Conservation (phyloP, 2,888 invertebrate genomes). For the Strigamia transsilvanica region DNA sequence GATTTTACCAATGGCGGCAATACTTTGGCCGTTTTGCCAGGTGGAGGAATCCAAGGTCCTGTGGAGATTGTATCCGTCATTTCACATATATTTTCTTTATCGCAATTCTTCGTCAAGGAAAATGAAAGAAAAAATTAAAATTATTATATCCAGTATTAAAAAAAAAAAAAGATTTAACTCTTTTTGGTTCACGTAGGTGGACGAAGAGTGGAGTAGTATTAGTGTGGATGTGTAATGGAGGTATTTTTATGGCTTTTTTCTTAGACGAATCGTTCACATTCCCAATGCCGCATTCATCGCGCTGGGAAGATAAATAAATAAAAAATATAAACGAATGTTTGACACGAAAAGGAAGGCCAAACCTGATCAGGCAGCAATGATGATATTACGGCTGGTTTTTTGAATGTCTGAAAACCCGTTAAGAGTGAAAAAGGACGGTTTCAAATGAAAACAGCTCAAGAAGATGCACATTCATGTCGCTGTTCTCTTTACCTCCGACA, state of each 20-base stretch:
- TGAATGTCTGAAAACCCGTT: neutral
- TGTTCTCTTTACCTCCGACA: constrained; percentile 35
- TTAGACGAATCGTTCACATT: neutral
- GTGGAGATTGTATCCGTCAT: neutral
- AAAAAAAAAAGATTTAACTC: neutral
- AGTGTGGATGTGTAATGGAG: constrained; percentile 50
- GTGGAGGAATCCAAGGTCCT: constrained; percentile 38
- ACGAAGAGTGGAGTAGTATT: constrained; percentile 1
- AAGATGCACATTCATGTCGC: constrained; percentile 3
- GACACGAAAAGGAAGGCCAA: neutral
- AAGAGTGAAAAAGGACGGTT: neutral
- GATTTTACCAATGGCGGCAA: constrained; percentile 2
- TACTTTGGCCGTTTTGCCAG: constrained; percentile 12
- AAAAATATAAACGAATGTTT: neutral
- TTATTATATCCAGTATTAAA: neutral
- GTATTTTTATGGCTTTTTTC: neutral
- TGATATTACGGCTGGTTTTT: neutral
- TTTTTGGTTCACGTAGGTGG: constrained; percentile 29
- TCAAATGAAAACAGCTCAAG: neutral
- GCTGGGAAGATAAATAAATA: neutral
- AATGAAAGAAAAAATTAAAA: neutral
- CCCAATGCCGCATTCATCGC: neutral
- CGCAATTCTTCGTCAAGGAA: neutral
- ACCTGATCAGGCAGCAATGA: neutral
- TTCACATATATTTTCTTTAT: constrained; percentile 8